A percentile compares a stretch with the other conserved stretches of the same genome.
These are phyloP conservation scores for Cephus spinipes DNA, from an alignment of 2,888 invertebrate species.

Conservation along the genomic window DNA sequence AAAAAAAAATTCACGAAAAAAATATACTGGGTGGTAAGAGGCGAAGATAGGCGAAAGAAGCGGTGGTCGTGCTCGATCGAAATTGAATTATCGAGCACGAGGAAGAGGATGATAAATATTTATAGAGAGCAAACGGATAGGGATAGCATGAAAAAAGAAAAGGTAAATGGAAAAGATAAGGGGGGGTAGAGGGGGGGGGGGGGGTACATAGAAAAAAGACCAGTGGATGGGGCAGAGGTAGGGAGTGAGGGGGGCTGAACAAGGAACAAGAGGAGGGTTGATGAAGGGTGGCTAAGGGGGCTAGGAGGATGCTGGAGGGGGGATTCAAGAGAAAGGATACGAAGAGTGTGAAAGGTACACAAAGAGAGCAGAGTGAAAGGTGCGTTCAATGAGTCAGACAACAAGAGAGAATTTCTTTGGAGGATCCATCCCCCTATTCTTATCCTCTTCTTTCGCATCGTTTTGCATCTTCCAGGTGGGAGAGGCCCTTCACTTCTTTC, in stretches of 20 bases:
- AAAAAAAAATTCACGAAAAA: neutral
- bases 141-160: neutral
- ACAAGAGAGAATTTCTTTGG: neutral
- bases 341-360: neutral
- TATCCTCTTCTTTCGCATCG: neutral
- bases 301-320: neutral
- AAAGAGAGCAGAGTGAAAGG: neutral
- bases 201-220: neutral
- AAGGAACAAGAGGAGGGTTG: neutral
- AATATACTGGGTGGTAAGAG: neutral
- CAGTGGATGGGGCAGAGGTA: neutral
- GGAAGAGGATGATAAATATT: neutral
- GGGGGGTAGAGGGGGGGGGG: neutral
- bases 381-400: neutral
- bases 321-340: neutral
- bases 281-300: neutral
- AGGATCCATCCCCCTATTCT: neutral
- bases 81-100: neutral
- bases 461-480: neutral
- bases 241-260: too few relatives aligned
- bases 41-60: constrained; percentile 21
- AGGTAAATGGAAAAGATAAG: constrained; percentile 6
- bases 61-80: neutral
- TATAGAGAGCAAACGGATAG: neutral
- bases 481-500: neutral